Conservation (phyloP, 1,140 invertebrate species). For the Aethina tumida region DNA sequence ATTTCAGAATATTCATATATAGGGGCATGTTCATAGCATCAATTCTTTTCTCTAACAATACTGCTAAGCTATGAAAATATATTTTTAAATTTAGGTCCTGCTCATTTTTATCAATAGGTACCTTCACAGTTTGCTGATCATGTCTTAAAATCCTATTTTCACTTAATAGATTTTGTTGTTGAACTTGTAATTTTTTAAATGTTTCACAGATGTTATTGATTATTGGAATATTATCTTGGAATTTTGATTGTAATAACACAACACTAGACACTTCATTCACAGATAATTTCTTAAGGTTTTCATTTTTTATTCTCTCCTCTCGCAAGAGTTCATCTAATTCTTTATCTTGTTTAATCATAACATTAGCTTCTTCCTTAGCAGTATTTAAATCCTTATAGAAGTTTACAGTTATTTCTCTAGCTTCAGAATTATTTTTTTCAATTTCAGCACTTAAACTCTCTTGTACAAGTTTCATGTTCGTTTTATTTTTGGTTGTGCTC, state of each 20-base stretch:
- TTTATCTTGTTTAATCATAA: slow-evolving; percentile 7
- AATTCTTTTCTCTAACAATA: slow-evolving; percentile 11
- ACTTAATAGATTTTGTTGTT: slow-evolving; percentile 10
- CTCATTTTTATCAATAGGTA: slow-evolving; percentile 1
- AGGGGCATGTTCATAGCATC: too few relatives aligned
- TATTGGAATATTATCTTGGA: slow-evolving; percentile 11
- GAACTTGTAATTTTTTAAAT: slow-evolving; percentile 9
- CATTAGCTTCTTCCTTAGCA: slow-evolving; percentile 7
- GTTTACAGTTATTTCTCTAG: slow-evolving; percentile 5
- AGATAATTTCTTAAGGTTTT: slow-evolving; percentile 5
- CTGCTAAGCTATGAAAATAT: slow-evolving; percentile 7
- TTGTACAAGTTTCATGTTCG: slow-evolving; percentile 11
- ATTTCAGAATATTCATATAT: too few relatives aligned
- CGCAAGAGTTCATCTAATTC: slow-evolving; percentile 9
- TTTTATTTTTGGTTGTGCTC: slow-evolving; percentile 8
- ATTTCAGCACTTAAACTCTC: slow-evolving; percentile 13
- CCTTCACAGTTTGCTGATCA: slow-evolving; percentile 6
- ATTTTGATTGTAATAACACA: too few relatives aligned
- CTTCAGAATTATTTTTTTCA: slow-evolving; percentile 9
- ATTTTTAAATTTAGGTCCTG: slow-evolving; percentile 6
- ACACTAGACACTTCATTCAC: slow-evolving; percentile 1
- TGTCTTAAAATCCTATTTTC: slow-evolving; percentile 10
- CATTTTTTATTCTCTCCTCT: slow-evolving; percentile 1
- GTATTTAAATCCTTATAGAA: slow-evolving; percentile 11
- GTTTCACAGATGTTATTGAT: slow-evolving; percentile 8